A percentile compares a stretch with the other conserved stretches of the same genome.
Conservation (phyloP, 1,140 invertebrate genomes). For the Zaprionus inermis region DNA sequence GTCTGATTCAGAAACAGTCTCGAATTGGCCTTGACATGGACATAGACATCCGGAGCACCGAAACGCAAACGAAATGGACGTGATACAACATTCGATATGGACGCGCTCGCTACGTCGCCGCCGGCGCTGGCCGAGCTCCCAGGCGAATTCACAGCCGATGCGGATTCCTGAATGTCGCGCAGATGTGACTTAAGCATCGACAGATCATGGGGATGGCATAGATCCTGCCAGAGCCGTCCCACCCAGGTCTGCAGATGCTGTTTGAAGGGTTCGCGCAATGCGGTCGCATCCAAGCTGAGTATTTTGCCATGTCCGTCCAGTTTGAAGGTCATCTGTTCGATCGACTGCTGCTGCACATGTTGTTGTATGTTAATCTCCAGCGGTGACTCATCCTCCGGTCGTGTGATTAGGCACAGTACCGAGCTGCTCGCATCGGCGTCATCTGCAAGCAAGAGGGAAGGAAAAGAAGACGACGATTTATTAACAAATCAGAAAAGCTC, state of each 20-base stretch:
- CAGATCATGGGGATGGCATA: slow-evolving; percentile 91
- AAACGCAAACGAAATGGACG: slow-evolving; percentile 92
- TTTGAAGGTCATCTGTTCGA: slow-evolving; percentile 96
- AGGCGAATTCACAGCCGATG: slow-evolving; percentile 84
- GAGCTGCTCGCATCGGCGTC: slow-evolving; percentile 87
- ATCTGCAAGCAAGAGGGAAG: slow-evolving; percentile 86
- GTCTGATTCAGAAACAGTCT: slow-evolving; percentile 91
- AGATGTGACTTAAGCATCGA: slow-evolving; percentile 90
- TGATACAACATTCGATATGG: slow-evolving; percentile 84
- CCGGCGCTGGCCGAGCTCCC: slow-evolving; percentile 47
- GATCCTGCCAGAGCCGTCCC: slow-evolving; percentile 86
- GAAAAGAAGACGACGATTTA: neutral
- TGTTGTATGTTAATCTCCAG: slow-evolving; percentile 87
- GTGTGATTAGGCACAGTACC: slow-evolving; percentile 90
- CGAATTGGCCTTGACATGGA: slow-evolving; percentile 95
- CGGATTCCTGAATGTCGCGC: slow-evolving; percentile 88
- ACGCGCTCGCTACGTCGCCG: slow-evolving; percentile 15
- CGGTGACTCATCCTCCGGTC: slow-evolving; percentile 91
- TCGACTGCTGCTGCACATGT: slow-evolving; percentile 85
- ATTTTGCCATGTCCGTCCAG: slow-evolving; percentile 94
- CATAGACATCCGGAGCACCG: slow-evolving; percentile 89
- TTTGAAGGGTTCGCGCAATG: slow-evolving; percentile 87
- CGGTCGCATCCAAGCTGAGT: slow-evolving; percentile 90
- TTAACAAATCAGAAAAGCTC: neutral
- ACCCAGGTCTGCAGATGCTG: slow-evolving; percentile 89